Conservation (phyloP, 2,113 vertebrate genomes). For the Helogale parvula region DNA sequence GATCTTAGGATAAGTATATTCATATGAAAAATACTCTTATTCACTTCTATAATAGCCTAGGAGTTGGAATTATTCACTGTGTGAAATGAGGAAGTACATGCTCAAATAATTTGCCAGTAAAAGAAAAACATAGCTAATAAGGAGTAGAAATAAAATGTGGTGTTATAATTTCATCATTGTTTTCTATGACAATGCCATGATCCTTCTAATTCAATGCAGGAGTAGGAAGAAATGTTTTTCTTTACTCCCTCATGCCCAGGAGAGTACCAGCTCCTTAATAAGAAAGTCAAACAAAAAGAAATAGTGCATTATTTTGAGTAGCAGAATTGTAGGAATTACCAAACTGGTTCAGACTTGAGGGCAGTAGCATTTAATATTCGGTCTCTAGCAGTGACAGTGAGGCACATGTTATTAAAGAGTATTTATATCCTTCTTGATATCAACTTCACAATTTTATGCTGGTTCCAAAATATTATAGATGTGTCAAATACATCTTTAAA, state of each 20-base stretch:
- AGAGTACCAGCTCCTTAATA: neutral
- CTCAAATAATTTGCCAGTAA: neutral
- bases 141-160: neutral
- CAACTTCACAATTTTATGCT: neutral
- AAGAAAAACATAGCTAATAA: neutral
- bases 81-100: neutral
- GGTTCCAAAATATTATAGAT: neutral
- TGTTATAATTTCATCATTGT: neutral
- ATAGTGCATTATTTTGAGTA: neutral
- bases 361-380: neutral
- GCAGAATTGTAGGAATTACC: neutral
- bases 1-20: neutral
- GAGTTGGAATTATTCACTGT: neutral
- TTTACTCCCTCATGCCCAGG: neutral
- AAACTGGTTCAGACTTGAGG: neutral
- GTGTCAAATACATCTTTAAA: neutral
- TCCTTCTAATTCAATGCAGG: neutral
- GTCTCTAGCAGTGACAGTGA: neutral
- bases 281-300: neutral
- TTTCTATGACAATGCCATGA: neutral
- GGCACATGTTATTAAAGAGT: neutral
- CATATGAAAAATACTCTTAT: neutral
- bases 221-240: neutral
- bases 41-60: neutral
- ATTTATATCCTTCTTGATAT: neutral